Evolutionary conservation across 2,113 vertebrate genomes (phyloP).

Genomic region (Pholis gunnellus): DNA sequence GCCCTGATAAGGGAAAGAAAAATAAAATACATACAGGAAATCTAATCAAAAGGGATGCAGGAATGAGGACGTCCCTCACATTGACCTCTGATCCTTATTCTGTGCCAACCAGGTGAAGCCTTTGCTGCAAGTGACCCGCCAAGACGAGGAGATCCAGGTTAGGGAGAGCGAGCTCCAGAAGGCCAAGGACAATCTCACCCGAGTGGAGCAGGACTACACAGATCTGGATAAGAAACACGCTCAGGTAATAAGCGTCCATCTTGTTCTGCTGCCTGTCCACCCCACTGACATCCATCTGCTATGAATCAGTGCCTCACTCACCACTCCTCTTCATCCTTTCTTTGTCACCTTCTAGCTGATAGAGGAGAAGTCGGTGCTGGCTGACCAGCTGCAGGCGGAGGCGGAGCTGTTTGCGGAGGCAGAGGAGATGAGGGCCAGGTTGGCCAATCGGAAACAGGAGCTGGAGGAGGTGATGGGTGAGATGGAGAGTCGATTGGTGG

Average conservation of each 20-base stretch:
- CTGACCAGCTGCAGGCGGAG: conserved; percentile 90
- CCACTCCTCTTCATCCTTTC: not conserved
- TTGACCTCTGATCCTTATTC: conserved; percentile 34
- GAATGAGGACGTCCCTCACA: not conserved
- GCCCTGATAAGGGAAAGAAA: not conserved
- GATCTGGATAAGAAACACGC: conserved; percentile 87
- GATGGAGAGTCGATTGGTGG: conserved; percentile 87
- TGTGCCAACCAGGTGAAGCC: conserved; percentile 88
- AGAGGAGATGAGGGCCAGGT: conserved; percentile 87
- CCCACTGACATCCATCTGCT: not conserved
- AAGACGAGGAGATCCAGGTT: conserved; percentile 92
- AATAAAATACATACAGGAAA: not conserved
- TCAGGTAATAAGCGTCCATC: conserved; percentile 79
- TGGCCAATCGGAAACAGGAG: conserved; percentile 87
- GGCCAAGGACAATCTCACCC: conserved; percentile 86
- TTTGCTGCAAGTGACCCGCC: conserved; percentile 91
- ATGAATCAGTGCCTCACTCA: not conserved
- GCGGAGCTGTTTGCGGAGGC: conserved; percentile 90
- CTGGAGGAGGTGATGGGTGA: conserved; percentile 88
- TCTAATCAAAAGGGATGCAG: not conserved
- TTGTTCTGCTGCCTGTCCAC: not conserved
- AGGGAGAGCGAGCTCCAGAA: conserved; percentile 88
- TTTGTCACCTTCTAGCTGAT: conserved; percentile 74
- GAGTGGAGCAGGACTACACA: conserved; percentile 82
- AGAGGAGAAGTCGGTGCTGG: conserved; percentile 87